phyloP scores from a whole-genome alignment of 2,113 vertebrate genomes.

The Pseudonaja textilis region DNA sequence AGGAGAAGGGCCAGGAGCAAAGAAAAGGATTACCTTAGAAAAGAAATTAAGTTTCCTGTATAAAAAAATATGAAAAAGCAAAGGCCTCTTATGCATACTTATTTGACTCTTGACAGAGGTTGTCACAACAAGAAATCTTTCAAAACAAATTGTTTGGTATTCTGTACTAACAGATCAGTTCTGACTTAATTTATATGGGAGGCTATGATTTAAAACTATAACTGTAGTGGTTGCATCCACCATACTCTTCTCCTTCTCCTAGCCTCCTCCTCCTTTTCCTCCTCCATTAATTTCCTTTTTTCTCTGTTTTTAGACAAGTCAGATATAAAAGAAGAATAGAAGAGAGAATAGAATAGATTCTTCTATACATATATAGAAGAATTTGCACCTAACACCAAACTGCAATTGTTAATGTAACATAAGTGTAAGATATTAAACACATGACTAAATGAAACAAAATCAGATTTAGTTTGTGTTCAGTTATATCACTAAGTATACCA shows the following conservation, averaged over 20 bases:
- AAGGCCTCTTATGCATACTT: neutral
- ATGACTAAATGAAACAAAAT: neutral
- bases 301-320: neutral
- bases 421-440: neutral
- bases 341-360: no score
- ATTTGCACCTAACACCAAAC: neutral
- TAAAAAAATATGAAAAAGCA: neutral
- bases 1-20: neutral
- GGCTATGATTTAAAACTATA: neutral
- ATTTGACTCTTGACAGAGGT: neutral
- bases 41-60: neutral
- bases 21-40: neutral
- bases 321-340: accelerated
- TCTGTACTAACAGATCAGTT: slow-evolving; percentile 17
- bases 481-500: neutral
- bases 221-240: neutral
- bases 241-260: neutral
- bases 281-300: neutral
- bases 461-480: neutral
- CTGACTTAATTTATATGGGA: neutral
- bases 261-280: neutral
- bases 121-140: slow-evolving; percentile 17
- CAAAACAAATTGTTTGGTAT: slow-evolving; percentile 11
- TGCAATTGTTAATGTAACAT: neutral
- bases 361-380: no score